Evolutionary conservation across 2,797 vertebrate species (phyloP).

Genomic region (Tokudaia tokunoshimensis): DNA sequence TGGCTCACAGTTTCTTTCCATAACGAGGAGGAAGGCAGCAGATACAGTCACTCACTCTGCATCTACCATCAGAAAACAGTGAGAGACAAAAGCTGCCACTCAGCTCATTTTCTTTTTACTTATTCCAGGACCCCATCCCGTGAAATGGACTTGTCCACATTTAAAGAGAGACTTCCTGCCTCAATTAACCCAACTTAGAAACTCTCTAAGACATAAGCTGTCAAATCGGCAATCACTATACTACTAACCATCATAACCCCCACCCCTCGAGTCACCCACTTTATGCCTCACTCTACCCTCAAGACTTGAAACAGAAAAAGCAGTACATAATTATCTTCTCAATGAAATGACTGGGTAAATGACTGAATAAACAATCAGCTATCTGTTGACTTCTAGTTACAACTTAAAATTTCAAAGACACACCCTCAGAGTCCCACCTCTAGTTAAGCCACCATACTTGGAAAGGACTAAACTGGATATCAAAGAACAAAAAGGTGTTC

Average conservation of each 20-base stretch:
- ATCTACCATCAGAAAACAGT: neutral
- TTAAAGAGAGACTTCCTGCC: neutral
- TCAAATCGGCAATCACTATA: neutral
- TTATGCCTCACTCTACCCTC: neutral
- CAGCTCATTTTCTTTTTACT: neutral
- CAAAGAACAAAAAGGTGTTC: neutral
- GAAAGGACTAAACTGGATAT: neutral
- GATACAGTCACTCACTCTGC: neutral
- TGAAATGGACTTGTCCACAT: neutral
- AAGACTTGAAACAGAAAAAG: neutral
- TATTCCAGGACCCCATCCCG: no score
- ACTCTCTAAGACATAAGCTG: neutral
- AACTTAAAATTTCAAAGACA: neutral
- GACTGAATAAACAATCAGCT: neutral
- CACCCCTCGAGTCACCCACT: neutral
- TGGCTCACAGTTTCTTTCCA: neutral
- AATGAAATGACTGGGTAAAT: neutral
- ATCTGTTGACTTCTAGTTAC: neutral
- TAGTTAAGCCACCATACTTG: neutral
- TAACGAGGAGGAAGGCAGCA: neutral
- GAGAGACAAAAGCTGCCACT: neutral
- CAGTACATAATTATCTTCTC: neutral
- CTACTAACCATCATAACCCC: neutral
- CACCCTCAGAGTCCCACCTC: neutral
- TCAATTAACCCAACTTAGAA: neutral